Base-by-base conservation (phyloP, 2,113 vertebrate species). In the Ammodytes marinus region DNA sequence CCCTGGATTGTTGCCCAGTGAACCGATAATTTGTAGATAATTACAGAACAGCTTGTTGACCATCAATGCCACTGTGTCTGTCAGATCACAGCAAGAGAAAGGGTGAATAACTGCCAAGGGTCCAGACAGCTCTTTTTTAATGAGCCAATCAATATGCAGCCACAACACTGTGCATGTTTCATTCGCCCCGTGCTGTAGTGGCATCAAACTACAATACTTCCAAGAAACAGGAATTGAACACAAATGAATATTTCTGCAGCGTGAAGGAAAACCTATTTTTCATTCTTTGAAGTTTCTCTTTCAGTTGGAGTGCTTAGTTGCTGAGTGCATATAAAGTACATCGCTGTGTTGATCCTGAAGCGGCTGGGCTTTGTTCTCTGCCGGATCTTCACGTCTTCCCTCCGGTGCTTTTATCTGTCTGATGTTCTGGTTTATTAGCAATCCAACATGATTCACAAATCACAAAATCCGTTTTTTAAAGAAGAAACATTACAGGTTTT, bases 291-390 rank as follows among this genome's bases (percentile, higher is more conserved):
- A 59, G 75, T 46, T 19, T 17, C 42, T 6, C 64, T 69, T 53
- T 65, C 58, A 69, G n/a, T 76, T 74, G 39, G 53, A 46, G 45
- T 46, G 39, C 74, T 60, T 14, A 35, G 47, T 66, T 53, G 55
- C 70, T 57, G 59, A 79, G 70, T 55, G 69, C 42, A 75, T 76
- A 42, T 50, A 49, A 77, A 61, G 49, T 8, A 43, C 14, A 69
- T 11, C 17, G 59, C 27, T 17, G 61, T 45, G n/a, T 59, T 39
- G 75, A 66, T 80, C 73, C 73, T 74, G 55, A 60, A 69, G 67
- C 63, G 9, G 19, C 43, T 8, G 1, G 37, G 45, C 58, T 46
- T 35, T 40, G 58, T 78, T 78, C 64, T 77, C 43, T 37, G 37
- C 39, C 17, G 42, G 68, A 78, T 69, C 45, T 57, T 81, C 50